Evolutionary conservation across 2,113 vertebrate genomes (phyloP), one percentile per base, ranked within the genome.

Genomic region (Chloroceryle aenea): DNA sequence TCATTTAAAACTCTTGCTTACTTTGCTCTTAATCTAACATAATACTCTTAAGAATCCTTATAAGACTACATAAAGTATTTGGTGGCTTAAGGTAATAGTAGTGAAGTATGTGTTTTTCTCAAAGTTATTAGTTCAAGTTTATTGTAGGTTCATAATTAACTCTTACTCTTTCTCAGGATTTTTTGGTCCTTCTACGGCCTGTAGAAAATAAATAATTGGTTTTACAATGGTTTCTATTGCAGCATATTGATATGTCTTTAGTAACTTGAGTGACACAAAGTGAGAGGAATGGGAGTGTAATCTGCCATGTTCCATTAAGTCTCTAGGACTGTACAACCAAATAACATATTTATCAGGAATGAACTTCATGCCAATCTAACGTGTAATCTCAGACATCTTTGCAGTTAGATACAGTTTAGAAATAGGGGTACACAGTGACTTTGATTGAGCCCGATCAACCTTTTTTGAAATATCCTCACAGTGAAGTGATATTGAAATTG

Each of bases 331-430:
- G 0, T 17, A 38, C 10, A 77, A 17, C 5, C 7, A 30, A 18
- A 56, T 11, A 12, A 48, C 22, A 7, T 30, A 43, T 64, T 79
- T 86, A 27, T 36, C 40, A 90, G 12, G 15, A 83, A 73, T 36
- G 21, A 72, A 5, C 15, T 64, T 64, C 58, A 40, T 62, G 16
- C 2, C 38, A n/a, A 1, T 79, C 92, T 94, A 95, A 92, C 90
- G 69, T 32, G 80, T 63, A 93, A 96, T 94, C 88, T 96, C 85
- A 93, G 55, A 19, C 30, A 82, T 71, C 45, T 72, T 95, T 85
- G 87, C 67, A 96, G 73, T 63, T 82, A 83, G 36, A 76, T 68
- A 55, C 23, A 92, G 21, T 82, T 95, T 89, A 93, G 55, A 97
- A 95, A 91, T 81, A 66, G 12, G 34, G 34, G 12, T 59, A 61